phyloP scores from a whole-genome alignment of 2,113 vertebrate genomes.

The Progne subis region DNA sequence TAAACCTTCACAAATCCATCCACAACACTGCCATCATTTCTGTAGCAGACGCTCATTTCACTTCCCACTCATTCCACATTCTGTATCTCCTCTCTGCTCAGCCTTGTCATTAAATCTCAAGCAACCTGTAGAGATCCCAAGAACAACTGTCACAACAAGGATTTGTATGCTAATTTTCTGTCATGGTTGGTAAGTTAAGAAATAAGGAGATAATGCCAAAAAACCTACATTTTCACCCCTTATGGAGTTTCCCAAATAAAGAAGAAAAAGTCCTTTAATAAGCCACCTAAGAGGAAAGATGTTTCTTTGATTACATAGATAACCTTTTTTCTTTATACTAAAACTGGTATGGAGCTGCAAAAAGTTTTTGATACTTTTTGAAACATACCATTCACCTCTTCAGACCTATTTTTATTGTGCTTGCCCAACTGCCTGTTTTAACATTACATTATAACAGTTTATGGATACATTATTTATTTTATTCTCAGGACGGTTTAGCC shows the following conservation, averaged over 20 bases:
- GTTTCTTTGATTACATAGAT: neutral
- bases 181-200: neutral
- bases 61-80: neutral
- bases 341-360: neutral
- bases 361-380: conserved; percentile 7
- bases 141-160: neutral
- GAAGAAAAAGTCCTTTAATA: neutral
- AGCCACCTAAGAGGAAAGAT: neutral
- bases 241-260: neutral
- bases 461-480: neutral
- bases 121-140: neutral
- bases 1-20: neutral
- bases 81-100: neutral
- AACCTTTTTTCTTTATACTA: neutral
- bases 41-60: neutral
- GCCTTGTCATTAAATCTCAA: neutral
- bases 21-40: neutral
- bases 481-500: neutral
- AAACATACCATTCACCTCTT: conserved; percentile 8
- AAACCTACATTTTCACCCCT: neutral
- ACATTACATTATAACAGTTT: neutral
- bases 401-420: neutral
- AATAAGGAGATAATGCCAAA: neutral
- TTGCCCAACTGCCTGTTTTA: neutral
- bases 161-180: neutral